These are phyloP conservation scores for Luehdorfia chinensis DNA, from an alignment of 1,140 invertebrate species.

Conservation along the genomic window DNA sequence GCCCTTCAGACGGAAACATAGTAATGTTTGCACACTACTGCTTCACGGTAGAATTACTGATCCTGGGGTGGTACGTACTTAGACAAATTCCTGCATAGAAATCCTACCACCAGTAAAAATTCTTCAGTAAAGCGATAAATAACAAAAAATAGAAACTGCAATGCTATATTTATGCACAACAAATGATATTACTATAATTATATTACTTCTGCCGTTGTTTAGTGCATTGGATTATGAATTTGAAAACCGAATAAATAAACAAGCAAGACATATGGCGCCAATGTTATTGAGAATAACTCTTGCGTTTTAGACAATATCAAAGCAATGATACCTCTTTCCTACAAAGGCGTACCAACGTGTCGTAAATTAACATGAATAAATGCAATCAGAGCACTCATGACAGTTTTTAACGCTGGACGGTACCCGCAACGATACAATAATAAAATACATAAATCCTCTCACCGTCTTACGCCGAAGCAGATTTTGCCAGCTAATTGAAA, in stretches of 20 bases:
- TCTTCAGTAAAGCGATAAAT: too few relatives aligned
- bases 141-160: too few relatives aligned
- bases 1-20: too few relatives aligned
- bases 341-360: not conserved
- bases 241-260: not conserved
- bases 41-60: too few relatives aligned
- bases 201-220: too few relatives aligned
- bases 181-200: too few relatives aligned
- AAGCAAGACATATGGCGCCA: constrained; percentile 5
- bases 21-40: too few relatives aligned
- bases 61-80: too few relatives aligned
- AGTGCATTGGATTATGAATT: too few relatives aligned
- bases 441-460: constrained; percentile 30
- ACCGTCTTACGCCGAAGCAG: constrained; percentile 19
- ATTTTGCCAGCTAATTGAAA: constrained; percentile 37
- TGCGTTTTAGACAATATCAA: not conserved
- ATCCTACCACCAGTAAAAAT: too few relatives aligned
- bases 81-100: too few relatives aligned
- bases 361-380: constrained; percentile 12
- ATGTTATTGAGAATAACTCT: not conserved
- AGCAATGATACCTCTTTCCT: constrained; percentile 1
- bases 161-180: too few relatives aligned
- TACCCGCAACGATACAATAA: constrained; percentile 22
- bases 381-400: constrained; percentile 2
- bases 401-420: constrained; percentile 19